Evolutionary conservation across 2,113 vertebrate species (phyloP).

Genomic region (Trinectes maculatus): DNA sequence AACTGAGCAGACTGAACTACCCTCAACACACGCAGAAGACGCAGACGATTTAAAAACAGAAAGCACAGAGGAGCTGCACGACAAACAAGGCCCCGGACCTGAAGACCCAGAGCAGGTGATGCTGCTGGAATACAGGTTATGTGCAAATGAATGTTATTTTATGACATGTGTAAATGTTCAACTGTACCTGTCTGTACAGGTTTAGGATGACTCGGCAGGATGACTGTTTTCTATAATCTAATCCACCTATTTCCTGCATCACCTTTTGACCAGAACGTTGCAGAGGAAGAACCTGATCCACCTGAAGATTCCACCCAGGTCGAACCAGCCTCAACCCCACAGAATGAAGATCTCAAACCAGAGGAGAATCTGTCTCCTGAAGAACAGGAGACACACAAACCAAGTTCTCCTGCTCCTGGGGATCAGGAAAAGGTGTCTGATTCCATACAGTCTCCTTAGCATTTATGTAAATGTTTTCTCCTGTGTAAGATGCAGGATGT

Average conservation of each 20-base stretch:
- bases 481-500: neutral
- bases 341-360: constrained; percentile 3
- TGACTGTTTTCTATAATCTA: neutral
- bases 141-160: no score
- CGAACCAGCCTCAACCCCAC: neutral
- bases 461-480: no score
- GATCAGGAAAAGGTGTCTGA: constrained; percentile 39
- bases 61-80: constrained; percentile 17
- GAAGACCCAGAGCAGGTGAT: constrained; percentile 51
- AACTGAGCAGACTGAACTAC: constrained; percentile 4
- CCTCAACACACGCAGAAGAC: constrained; percentile 3
- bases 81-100: constrained; percentile 11
- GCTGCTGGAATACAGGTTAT: neutral
- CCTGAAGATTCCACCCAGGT: constrained; percentile 1
- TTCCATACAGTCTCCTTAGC: neutral
- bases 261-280: neutral
- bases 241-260: constrained; percentile 1
- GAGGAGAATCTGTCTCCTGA: constrained; percentile 6
- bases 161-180: no score
- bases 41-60: constrained; percentile 17
- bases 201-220: neutral
- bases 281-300: constrained; percentile 18
- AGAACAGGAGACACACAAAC: constrained; percentile 19
- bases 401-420: constrained; percentile 14
- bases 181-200: constrained; percentile 1